Evolutionary conservation across 2,797 vertebrate species (phyloP), one percentile per base, ranked within the genome.

Genomic region (Sarcoramphus papa): DNA sequence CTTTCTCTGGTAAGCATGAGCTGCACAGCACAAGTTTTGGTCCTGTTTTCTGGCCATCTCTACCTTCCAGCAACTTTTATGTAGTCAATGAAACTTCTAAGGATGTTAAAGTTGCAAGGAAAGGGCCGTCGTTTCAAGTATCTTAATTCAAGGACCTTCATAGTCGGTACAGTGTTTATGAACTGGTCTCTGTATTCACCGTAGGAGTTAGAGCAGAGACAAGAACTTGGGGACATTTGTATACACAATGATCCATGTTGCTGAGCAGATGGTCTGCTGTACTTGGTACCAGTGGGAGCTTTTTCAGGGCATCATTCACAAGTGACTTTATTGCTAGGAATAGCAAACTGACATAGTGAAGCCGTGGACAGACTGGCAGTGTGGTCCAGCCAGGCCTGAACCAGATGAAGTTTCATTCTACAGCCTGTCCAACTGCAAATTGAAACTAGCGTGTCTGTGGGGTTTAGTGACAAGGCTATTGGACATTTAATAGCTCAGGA

Each of bases 261-360:
- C 79, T 59, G 51, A 95, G 93, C 90, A 93, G 88, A 91, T 64
- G 74, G 80, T 75, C n/a, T 14, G 53, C 75, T 91, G 87, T 56
- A 57, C 60, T 50, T 80, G 78, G 78, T 88, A 91, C 41, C 65
- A 73, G 67, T 21, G 30, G 43, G 31, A 91, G 50, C 20, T 76
- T 90, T 93, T 74, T 53, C n/a, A 91, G 85, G 73, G 51, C 59
- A 76, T 60, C 77, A 73, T 50, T 94, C 88, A 59, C 47, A 65
- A 84, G 47, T 41, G 54, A 73, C 48, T 90, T 93, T 76, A 93
- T 57, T 80, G 85, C 54, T 6, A n/a, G 83, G 67, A 92, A 93
- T 2, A 92, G 77, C 43, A 84, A 85, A 88, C 3, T 65, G 79
- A 90, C 67, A 64, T 6, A 81, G 56, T 0, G 2, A 96, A 92